These are phyloP conservation scores for Polia nebulosa DNA, from an alignment of 2,888 invertebrate genomes.

Conservation along the genomic window DNA sequence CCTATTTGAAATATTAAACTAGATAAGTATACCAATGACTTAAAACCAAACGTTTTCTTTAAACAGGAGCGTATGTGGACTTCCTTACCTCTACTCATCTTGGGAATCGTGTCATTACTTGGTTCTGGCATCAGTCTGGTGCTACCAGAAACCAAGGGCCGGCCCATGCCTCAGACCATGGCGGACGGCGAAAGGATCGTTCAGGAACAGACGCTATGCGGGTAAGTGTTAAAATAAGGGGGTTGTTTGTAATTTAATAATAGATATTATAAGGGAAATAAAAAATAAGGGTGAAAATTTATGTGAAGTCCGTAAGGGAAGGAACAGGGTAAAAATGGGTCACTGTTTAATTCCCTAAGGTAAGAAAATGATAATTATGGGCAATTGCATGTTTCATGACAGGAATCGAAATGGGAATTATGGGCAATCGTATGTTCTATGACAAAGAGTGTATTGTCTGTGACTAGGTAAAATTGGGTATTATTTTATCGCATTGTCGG, in stretches of 20 bases:
- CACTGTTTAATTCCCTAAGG: background rate
- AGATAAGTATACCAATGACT: background rate
- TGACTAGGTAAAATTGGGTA: background rate
- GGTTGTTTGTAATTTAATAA: background rate
- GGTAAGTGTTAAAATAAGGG: conserved; percentile 20
- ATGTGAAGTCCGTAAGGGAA: background rate
- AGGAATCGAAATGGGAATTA: background rate
- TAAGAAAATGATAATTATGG: background rate
- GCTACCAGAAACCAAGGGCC: conserved; percentile 84
- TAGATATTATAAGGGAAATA: too few species aligned
- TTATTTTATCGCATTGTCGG: too few species aligned
- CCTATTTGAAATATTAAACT: background rate
- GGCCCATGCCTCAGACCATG: conserved; percentile 84
- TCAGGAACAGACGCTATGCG: conserved; percentile 65
- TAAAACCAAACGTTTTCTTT: background rate
- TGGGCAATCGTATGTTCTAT: background rate
- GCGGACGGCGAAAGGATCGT: conserved; percentile 83
- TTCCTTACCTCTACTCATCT: conserved; percentile 79
- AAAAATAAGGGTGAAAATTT: background rate
- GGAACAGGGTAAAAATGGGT: background rate
- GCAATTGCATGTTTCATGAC: too few species aligned
- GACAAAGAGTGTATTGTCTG: background rate
- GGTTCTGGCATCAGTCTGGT: conserved; percentile 73
- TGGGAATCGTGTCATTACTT: conserved; percentile 76
- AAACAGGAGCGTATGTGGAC: conserved; percentile 81